phyloP scores from a whole-genome alignment of 2,888 invertebrate species.

The Acanthosepion pharaonis region DNA sequence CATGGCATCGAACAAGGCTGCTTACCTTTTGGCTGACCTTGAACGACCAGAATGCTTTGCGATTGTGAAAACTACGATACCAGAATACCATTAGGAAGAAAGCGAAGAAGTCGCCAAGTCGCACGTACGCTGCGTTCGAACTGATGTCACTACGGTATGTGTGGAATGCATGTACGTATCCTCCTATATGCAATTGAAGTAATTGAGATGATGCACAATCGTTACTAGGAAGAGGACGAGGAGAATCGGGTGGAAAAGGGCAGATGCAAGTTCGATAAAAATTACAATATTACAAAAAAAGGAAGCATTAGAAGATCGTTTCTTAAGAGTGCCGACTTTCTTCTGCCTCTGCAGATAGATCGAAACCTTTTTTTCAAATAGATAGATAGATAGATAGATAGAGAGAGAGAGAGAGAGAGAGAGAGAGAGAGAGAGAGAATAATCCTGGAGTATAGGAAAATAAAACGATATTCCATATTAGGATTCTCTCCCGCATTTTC shows the following conservation, averaged over 20 bases:
- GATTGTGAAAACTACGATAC: neutral
- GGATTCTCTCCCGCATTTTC: no score
- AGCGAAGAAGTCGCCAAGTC: neutral
- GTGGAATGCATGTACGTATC: neutral
- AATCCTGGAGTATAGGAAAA: no score
- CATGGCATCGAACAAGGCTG: neutral
- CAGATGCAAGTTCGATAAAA: neutral
- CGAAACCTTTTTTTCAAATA: neutral
- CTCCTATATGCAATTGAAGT: neutral
- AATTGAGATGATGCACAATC: neutral
- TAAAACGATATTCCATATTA: no score
- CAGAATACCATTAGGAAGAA: neutral
- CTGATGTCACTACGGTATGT: neutral
- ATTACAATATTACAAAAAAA: neutral
- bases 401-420: no score
- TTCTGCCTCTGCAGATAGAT: neutral
- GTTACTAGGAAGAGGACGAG: neutral
- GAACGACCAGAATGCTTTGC: neutral
- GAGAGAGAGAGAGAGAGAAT: no score
- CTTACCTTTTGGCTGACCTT: neutral
- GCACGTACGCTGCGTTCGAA: neutral
- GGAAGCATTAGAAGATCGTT: neutral
- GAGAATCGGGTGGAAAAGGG: neutral
- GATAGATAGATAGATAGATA: no score
- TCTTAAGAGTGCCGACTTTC: neutral